Evolutionary conservation across 64 coral and sea anemone genomes (phyloP), one percentile per base, ranked within the genome.

Genomic region (Platygyra sinensis): DNA sequence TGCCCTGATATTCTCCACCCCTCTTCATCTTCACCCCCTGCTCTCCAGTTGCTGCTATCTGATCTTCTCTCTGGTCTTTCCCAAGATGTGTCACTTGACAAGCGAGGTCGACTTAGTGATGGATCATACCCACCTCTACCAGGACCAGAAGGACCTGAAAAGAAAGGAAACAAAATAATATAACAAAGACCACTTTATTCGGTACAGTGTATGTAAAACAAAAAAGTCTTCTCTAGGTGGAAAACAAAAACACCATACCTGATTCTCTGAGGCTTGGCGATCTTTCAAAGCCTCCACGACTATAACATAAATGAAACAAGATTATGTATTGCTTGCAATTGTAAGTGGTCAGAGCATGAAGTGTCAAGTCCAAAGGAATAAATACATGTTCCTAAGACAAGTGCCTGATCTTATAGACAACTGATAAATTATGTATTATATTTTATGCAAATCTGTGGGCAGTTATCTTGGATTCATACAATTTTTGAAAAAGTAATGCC

Each of bases 1-100:
- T 92, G 90, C 36, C 96, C 96, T 38, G 96, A 95, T 2, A 95
- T 87, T 57, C 91, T 95, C 97, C 97, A 99, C 24, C 97, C 97
- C 51, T 93, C 97, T 57, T 99, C 97, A 14, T 99, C 97, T 50
- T 59, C 79, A 24, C 83, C 94, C 18, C 67, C 73, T 24, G 94
- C 91, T 61, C 97, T 89, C 97, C 97, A 99, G 73, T 98, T 94
- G 7, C 72, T 64, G 39, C 86, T 92, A 60, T 92, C 91, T 67
- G 90, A 89, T 71, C 79, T 79, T 59, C 76, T 60, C 9, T 83
- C 92, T 4, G 81, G 57, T 33, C 92, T 93, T 62, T 96, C 95
- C 95, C 95, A 96, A 18, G 91, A 89, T 67, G 76, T 93, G 46
- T 96, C 95, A 91, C 95, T 96, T 19, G 95, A 93, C 50, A 96